phyloP scores from a whole-genome alignment of 37 sponge, comb jelly and placozoan species.

The Halichondria panicea region DNA sequence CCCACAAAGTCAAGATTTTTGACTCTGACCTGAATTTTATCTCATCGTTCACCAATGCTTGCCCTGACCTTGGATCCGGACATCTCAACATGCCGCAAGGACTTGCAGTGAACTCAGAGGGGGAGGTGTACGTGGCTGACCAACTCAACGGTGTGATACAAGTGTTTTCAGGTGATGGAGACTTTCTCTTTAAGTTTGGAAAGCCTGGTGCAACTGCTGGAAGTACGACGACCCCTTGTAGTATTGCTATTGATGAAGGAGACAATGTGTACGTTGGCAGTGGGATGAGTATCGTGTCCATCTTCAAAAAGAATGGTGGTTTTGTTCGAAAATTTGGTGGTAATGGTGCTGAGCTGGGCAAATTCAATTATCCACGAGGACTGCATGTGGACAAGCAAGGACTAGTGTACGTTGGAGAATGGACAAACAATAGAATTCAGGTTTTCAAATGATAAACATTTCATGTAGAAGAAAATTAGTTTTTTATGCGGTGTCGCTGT shows the following conservation, averaged over 20 bases:
- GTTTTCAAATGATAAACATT: constrained; percentile 10
- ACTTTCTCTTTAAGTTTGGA: constrained; percentile 27
- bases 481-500: no score
- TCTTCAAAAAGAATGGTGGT: constrained; percentile 14
- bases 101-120: constrained; percentile 26
- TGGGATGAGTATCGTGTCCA: not conserved
- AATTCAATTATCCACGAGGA: constrained; percentile 2
- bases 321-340: constrained; percentile 22
- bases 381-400: constrained; percentile 2
- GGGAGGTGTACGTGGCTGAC: constrained; percentile 33
- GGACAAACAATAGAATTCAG: constrained; percentile 19
- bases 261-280: constrained; percentile 25
- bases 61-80: not conserved
- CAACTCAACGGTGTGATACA: constrained; percentile 11
- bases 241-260: constrained; percentile 14
- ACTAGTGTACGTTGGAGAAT: constrained; percentile 17
- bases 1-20: not conserved
- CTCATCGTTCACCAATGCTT: not conserved
- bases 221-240: constrained; percentile 1
- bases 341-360: constrained; percentile 23
- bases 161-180: constrained; percentile 26
- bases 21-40: constrained; percentile 2
- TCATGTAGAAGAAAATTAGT: no score
- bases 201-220: not conserved
- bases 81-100: not conserved